These are phyloP conservation scores for Nasonia longicornis DNA, from an alignment of 1,140 invertebrate genomes.

Conservation along the genomic window DNA sequence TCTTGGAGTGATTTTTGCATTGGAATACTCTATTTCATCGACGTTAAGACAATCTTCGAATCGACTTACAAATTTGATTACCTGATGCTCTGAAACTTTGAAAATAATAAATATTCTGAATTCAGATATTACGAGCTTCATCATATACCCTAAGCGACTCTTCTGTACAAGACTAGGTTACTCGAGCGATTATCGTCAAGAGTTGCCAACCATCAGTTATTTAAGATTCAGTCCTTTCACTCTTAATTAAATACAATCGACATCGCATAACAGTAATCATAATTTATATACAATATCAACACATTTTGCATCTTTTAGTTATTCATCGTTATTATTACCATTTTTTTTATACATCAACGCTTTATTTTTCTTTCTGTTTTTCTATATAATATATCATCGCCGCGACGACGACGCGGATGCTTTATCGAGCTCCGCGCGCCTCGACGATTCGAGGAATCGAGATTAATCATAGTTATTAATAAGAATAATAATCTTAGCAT, in stretches of 20 bases:
- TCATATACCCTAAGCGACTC: conserved; percentile 57
- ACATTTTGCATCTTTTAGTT: conserved; percentile 63
- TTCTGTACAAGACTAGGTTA: conserved; percentile 69
- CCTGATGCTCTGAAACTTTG: neutral
- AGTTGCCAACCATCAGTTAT: conserved; percentile 43
- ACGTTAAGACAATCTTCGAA: neutral
- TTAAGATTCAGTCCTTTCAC: conserved; percentile 43
- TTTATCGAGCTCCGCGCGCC: conserved; percentile 27
- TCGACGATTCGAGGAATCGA: conserved; percentile 34
- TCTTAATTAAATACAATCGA: conserved; percentile 59
- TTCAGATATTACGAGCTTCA: conserved; percentile 8
- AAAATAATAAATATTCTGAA: conserved; percentile 14
- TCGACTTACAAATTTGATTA: neutral
- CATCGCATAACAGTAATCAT: conserved; percentile 62
- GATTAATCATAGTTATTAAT: conserved; percentile 17
- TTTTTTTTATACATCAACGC: conserved; percentile 38
- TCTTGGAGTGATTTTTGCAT: neutral
- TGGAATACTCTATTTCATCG: neutral
- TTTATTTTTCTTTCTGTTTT: conserved; percentile 21
- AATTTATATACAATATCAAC: conserved; percentile 68
- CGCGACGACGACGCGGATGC: neutral
- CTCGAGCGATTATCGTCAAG: conserved; percentile 59
- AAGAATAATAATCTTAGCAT: conserved; percentile 7
- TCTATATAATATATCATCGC: conserved; percentile 16
- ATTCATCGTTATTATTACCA: conserved; percentile 31